phyloP scores from a whole-genome alignment of 2,797 vertebrate genomes.

The Prionace glauca region DNA sequence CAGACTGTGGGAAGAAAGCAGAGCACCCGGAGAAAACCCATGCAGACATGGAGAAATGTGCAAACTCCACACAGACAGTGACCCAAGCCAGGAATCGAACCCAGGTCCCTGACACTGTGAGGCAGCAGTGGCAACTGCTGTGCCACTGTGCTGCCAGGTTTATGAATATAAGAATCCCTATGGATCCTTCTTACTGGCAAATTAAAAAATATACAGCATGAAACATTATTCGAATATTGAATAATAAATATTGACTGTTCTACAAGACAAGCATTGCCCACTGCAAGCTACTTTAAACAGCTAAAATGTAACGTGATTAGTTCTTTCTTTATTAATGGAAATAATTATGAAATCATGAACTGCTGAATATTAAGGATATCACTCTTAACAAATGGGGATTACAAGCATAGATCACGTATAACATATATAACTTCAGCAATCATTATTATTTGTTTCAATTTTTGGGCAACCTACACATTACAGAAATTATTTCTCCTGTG shows the following conservation, averaged over 20 bases:
- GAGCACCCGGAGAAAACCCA: too few species aligned
- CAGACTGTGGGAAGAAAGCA: too few species aligned
- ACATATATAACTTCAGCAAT: neutral
- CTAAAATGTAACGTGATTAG: neutral
- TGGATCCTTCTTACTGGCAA: neutral
- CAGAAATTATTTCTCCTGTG: neutral
- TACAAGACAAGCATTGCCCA: neutral
- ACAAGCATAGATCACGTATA: neutral
- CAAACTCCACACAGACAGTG: too few species aligned
- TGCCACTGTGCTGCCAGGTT: too few species aligned
- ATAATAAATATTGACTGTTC: neutral
- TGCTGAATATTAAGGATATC: neutral
- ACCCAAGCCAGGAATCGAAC: too few species aligned
- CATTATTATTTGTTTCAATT: neutral
- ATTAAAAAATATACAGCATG: neutral
- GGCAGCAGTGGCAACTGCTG: too few species aligned
- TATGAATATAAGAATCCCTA: neutral
- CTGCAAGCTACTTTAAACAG: neutral
- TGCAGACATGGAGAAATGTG: too few species aligned
- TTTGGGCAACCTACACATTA: neutral
- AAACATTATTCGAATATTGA: neutral
- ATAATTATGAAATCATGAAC: neutral
- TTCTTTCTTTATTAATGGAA: neutral
- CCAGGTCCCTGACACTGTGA: too few species aligned
- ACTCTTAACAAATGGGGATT: neutral